phyloP scores from a whole-genome alignment of 1,140 invertebrate genomes.

The Polypedilum vanderplanki region DNA sequence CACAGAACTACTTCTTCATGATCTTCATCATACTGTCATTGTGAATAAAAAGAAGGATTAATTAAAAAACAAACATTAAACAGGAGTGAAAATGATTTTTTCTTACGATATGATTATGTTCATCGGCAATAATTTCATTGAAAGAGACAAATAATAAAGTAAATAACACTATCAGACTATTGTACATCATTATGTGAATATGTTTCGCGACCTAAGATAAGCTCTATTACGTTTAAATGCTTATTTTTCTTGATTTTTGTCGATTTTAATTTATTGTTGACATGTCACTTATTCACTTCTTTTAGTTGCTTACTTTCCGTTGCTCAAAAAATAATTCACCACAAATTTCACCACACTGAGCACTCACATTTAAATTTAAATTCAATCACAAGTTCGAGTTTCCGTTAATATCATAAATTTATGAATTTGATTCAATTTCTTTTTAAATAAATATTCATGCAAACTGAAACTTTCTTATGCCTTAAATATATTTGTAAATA shows the following conservation, averaged over 20 bases:
- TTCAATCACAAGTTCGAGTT: too few species aligned
- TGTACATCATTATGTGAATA: background rate
- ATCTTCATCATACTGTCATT: constrained; percentile 52
- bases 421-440: too few species aligned
- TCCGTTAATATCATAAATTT: too few species aligned
- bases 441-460: too few species aligned
- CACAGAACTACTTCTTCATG: constrained; percentile 97
- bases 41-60: constrained; percentile 25
- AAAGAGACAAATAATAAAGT: background rate
- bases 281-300: background rate
- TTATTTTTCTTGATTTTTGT: background rate
- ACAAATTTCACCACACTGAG: too few species aligned
- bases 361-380: too few species aligned
- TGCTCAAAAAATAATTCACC: too few species aligned
- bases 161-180: background rate
- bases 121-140: constrained; percentile 43
- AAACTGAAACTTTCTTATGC: too few species aligned
- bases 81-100: background rate
- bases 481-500: too few species aligned
- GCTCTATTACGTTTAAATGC: background rate
- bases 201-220: too few species aligned
- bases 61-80: constrained; percentile 9
- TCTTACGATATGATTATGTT: constrained; percentile 57
- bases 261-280: background rate
- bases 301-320: background rate